Evolutionary conservation across 2,113 vertebrate species (phyloP).

Genomic region (Spheniscus mendiculus): DNA sequence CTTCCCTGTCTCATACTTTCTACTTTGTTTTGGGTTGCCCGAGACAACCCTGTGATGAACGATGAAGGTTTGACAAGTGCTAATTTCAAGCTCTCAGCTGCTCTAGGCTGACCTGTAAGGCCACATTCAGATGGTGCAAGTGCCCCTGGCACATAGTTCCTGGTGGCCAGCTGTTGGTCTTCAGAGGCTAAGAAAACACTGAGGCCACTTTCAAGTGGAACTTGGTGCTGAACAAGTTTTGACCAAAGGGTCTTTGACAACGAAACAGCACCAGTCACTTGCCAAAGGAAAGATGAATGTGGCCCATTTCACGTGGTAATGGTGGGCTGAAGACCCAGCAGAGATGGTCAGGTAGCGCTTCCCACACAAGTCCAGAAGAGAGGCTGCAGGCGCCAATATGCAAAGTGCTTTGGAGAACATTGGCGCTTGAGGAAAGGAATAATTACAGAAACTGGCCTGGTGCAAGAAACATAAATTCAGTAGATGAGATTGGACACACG

Average conservation of each 20-base stretch:
- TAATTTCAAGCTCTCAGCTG: neutral
- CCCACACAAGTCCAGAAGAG: neutral
- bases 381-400: neutral
- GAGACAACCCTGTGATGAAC: fast-evolving
- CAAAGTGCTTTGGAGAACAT: neutral
- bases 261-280: neutral
- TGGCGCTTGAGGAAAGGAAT: neutral
- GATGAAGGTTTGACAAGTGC: neutral
- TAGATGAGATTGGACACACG: fast-evolving
- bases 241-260: neutral
- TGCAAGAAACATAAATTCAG: neutral
- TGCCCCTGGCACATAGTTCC: fast-evolving
- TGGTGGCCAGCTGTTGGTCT: neutral
- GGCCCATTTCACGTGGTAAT: neutral
- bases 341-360: neutral
- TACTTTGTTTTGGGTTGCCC: neutral
- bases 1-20: neutral
- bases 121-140: neutral
- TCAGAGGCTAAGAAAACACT: neutral
- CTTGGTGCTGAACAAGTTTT: neutral
- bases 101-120: neutral
- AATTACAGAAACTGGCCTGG: neutral
- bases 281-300: neutral
- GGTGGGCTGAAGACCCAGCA: neutral
- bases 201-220: neutral